Base-by-base conservation (phyloP, 2,113 vertebrate species). In the Heterochromis multidens region DNA sequence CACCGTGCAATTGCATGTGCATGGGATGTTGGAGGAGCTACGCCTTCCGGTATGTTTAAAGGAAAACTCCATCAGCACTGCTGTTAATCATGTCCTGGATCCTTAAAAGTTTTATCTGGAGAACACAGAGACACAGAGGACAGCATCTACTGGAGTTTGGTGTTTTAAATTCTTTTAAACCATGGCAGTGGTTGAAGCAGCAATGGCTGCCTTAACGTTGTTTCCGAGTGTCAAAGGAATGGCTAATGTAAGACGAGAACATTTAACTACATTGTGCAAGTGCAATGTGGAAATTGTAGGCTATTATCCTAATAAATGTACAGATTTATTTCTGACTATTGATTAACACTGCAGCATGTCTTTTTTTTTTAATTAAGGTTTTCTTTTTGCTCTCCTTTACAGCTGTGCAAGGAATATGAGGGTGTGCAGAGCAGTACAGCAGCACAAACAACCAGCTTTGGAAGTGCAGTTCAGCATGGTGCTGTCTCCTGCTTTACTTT, bases 401-500 rank as follows among this genome's bases (percentile, higher is more conserved):
- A 94, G 92, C 88, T 95, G 90, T 96, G 95, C 84, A 90, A 93
- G 86, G 43, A 87, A 23, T 94, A 92, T 10, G 93, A 85, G 3
- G 67, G 82, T 2, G 88, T 89, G 8, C 57, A 74, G 4, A 85
- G 81, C 56, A n/a, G 80, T 59, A 58, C 91, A 25, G 81, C 88
- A 78, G 86, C 27, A 79, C 81, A 25, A 81, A 87, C 49, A 92
- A 91, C 80, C 93, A 8, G 92, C 89, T 52, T 93, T 95, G 65
- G 92, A 95, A 19, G 93, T 96, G 29, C 95, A 95, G 85, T 96
- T 96, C 87, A 95, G 95, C 91, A 95, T 96, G 57, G 86, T 95
- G 7, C 96, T 96, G 84, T 92, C 88, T 67, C 95, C 93, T 1
- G 84, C 89, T 3, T 67, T 95, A 27, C 72, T 74, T 2, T 23